Base-by-base conservation (phyloP, 1,140 invertebrate species). In the Gryllus bimaculatus region DNA sequence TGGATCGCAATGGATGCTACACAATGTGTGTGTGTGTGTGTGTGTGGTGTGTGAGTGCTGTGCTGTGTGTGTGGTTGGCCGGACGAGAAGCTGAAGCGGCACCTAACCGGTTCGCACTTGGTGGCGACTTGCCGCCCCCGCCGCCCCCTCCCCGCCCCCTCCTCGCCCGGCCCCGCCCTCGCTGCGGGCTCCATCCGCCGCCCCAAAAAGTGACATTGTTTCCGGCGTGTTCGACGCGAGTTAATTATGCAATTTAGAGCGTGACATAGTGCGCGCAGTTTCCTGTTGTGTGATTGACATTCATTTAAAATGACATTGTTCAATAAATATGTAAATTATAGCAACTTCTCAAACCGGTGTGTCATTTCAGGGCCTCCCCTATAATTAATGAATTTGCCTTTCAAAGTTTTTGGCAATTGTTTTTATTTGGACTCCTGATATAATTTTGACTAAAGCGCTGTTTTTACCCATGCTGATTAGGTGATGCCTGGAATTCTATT, bases 291-390 rank as follows among this genome's bases (percentile, higher is more conserved):
- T 18, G 54, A 66, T 66, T 66, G 54, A 66, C 54, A 66, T 66
- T 66, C 54, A 66, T 66, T 66, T 66, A 66, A 66, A 66, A 66
- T 66, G 54, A 66, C 54, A 66, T 66, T 66, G 54, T 66, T 66
- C 54, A 66, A 66, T 66, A 66, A 66, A 66, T 66, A 66, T 66
- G 54, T 66, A 66, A 66, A 66, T 66, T 66, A 66, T 66, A 66
- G 54, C 54, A 66, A 66, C 54, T 66, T 66, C 54, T 66, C 54
- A 66, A 13, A 66, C 54, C 54, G 54, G 54, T 66, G 54, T 66
- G 54, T 66, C 54, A 66, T 66, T 66, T 66, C 54, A 66, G 54
- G 54, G 54, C 18, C 54, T 66, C 54, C 18, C 54, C 18, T 66
- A 66, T 66, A 66, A 66, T 66, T 66, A 66, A 66, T 66, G 54